These are phyloP conservation scores for Endotricha flammealis DNA, from an alignment of 2,888 invertebrate species.

Conservation along the genomic window DNA sequence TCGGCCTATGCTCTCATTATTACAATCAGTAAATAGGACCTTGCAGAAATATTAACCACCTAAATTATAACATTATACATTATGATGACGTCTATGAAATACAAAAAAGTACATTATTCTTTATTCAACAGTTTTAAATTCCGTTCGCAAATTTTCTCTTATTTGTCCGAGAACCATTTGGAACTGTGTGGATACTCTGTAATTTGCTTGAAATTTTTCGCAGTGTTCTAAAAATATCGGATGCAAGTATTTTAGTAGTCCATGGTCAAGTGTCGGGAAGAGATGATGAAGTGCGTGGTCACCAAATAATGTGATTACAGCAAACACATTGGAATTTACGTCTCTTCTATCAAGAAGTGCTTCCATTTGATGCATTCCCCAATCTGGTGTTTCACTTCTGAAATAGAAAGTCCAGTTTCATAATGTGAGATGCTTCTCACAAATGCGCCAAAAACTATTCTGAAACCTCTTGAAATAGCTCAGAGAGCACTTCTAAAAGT, in stretches of 20 bases:
- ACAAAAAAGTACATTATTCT: no score
- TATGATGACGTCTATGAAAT: no score
- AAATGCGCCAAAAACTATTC: no score
- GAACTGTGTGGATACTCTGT: conserved; percentile 63
- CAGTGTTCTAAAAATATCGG: conserved; percentile 57
- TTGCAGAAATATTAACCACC: no score
- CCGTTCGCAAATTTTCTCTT: conserved; percentile 25
- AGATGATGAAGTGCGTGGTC: conserved; percentile 87
- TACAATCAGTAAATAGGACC: no score
- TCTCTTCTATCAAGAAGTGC: conserved; percentile 84
- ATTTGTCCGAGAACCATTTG: conserved; percentile 81
- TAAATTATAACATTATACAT: no score
- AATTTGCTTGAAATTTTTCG: conserved; percentile 73
- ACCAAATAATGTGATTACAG: conserved; percentile 84
- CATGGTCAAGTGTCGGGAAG: conserved; percentile 87
- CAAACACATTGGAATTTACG: conserved; percentile 80
- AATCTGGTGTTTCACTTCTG: conserved; percentile 75
- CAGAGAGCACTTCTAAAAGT: no score
- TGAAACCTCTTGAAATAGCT: no score
- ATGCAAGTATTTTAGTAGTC: conserved; percentile 80
- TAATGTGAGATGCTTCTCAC: no score
- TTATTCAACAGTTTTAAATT: conserved; percentile 11
- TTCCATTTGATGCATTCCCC: conserved; percentile 86
- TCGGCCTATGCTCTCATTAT: no score
- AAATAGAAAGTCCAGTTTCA: no score